Evolutionary conservation across 2,113 vertebrate genomes (phyloP).

Genomic region (Lota lota): DNA sequence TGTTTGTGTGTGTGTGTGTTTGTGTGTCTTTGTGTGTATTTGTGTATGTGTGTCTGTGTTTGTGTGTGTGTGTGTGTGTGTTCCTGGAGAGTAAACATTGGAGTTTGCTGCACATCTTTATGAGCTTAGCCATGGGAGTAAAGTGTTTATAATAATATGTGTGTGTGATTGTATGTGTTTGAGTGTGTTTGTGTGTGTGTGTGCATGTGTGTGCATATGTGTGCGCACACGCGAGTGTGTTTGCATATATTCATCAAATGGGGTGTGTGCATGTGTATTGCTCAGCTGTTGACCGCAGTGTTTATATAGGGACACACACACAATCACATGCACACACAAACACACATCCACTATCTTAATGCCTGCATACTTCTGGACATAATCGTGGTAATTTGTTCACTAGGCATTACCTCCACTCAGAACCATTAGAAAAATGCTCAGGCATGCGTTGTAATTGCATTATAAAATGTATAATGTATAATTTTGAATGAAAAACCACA

Average conservation of each 20-base stretch:
- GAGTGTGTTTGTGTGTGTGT: neutral
- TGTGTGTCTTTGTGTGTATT: slow-evolving; percentile 28
- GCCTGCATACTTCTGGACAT: no score
- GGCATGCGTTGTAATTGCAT: no score
- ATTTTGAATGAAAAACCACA: no score
- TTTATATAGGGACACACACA: slow-evolving; percentile 59
- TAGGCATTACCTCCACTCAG: no score
- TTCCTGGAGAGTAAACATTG: slow-evolving; percentile 14
- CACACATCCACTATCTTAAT: neutral
- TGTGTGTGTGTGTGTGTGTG: slow-evolving; percentile 28
- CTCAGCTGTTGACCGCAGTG: slow-evolving; percentile 51
- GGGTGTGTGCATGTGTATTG: slow-evolving; percentile 22
- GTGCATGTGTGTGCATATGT: neutral
- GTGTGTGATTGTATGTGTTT: neutral
- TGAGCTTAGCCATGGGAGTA: slow-evolving; percentile 2
- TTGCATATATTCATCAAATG: slow-evolving; percentile 26
- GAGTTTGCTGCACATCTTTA: neutral
- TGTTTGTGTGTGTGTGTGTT: neutral
- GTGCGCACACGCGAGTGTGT: slow-evolving; percentile 14
- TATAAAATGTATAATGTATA: no score
- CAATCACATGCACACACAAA: slow-evolving; percentile 27
- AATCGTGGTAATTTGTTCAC: no score
- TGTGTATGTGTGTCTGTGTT: no score
- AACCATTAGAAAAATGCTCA: no score
- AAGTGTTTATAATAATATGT: slow-evolving; percentile 7